Base-by-base conservation (phyloP, 2,797 vertebrate species). In the Sebastes itinus region DNA sequence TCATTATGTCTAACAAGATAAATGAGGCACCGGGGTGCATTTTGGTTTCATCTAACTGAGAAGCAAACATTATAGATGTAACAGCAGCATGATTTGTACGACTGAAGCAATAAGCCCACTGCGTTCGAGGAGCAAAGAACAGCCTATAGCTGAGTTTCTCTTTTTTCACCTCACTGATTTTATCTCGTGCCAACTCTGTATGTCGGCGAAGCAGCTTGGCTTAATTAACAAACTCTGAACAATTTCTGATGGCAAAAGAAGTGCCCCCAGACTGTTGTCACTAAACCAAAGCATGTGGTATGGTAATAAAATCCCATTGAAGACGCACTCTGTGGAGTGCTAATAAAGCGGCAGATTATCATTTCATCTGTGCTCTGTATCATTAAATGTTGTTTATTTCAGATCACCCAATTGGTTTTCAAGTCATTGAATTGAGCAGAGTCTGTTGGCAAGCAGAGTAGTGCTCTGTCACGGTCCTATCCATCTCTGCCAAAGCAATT, bases 331-430 rank as follows among this genome's bases (percentile, higher is more conserved):
- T 76, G 71, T 77, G 70, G 82, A 87, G 46, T 69, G 13, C 58
- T 65, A 74, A 81, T 89, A 87, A 89, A 91, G 85, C 32, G 27
- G 35, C 72, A 77, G 35, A 92, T 88, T 78, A 88, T 92, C 60
- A 81, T 89, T 90, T 90, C 75, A 66, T 85, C 84, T 88, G 80
- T 65, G 81, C 71, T 81, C 55, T 70, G 54, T 77, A 79, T 89
- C 66, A 85, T 89, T 88, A 85, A 86, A 81, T 74, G 73, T 76
- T 87, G 64, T 88, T 91, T 87, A 75, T 89, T 89, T 89, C 68
- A 68, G 81, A 88, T 89, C 27, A 75, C 75, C 75, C 82, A 66
- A 80, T 11, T 78, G 60, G 28, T 32, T 88, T 90, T 75, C 66
- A 84, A 82, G 82, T 78, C 62, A 75, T n/a, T 87, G 82, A 92